Base-by-base conservation (phyloP, 2,888 invertebrate genomes). In the Candidula unifasciata region DNA sequence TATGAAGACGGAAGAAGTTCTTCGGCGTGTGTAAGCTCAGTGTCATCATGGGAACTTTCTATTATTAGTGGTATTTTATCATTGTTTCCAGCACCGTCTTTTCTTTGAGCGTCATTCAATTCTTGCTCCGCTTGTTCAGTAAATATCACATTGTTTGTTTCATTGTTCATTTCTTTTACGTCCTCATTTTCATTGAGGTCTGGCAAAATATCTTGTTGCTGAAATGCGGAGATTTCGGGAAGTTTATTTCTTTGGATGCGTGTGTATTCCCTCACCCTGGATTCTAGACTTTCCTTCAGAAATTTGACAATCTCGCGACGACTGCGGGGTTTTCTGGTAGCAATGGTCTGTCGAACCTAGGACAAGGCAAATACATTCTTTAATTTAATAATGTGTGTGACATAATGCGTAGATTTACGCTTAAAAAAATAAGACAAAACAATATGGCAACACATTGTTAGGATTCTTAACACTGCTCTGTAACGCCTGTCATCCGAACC, bases 251-350 rank as follows among this genome's bases (percentile, higher is more conserved):
- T 44, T 21, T 37, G 35, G 35, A 10, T 27, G 0, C 69, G 64
- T 0, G 73, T 64, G 54, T 76, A 77, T 21, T 84, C 86, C 18
- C 89, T 88, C 24, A 90, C 86, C 37, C 91, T 89, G 0, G 90
- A 89, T 24, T 91, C 90, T 88, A 90, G 89, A 90, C 90, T 90
- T 82, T 90, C 88, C 33, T 87, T 87, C 13, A 91, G 87, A 0
- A 90, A 89, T 80, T 90, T 89, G 27, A 91, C 84, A 35, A 91
- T 90, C 66, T 90, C 90, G 66, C 90, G 87, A 69, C 90, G 88
- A 86, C 91, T 91, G 30, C 90, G 85, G 0, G 91, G 89, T 81
- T 91, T 88, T n/a, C 89, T 84, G 27, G 77, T 66, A 71, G 80
- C 87, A 74, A 37, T 84, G 82, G 64, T 86, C 80, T 35, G 86